Conservation (phyloP, 92 coral and sea anemone species). For the Porites lobata region DNA sequence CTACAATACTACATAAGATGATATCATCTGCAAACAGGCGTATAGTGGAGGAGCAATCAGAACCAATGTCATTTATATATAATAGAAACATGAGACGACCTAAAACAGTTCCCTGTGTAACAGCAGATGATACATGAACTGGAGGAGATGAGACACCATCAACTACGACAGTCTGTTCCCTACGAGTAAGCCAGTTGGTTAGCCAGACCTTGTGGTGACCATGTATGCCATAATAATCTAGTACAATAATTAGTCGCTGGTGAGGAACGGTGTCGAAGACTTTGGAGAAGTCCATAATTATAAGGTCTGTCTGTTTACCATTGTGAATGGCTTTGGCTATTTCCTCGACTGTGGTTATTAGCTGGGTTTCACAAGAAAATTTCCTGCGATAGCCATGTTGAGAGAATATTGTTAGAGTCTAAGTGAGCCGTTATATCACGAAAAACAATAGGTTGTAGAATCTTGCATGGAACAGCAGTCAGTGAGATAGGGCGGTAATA, state of each 20-base stretch:
- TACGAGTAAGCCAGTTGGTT: constrained; percentile 29
- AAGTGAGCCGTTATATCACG: not conserved
- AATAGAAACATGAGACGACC: constrained; percentile 9
- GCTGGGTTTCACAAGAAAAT: constrained; percentile 32
- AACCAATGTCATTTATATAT: constrained; percentile 11
- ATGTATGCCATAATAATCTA: constrained; percentile 21
- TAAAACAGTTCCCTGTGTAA: constrained; percentile 34
- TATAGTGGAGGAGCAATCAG: constrained; percentile 5
- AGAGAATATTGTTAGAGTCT: not conserved
- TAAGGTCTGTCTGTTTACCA: not conserved
- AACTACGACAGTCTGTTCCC: constrained; percentile 57
- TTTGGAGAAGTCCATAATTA: not conserved
- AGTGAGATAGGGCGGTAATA: constrained; percentile 24
- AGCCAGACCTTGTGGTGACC: constrained; percentile 28
- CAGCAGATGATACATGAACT: constrained; percentile 37
- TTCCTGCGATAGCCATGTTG: constrained; percentile 27
- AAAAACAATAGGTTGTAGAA: not conserved
- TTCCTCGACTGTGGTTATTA: constrained; percentile 21
- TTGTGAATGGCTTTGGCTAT: constrained; percentile 10
- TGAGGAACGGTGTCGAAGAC: constrained; percentile 40
- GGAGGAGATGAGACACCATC: constrained; percentile 46
- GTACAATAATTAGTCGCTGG: constrained; percentile 9
- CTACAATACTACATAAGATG: constrained; percentile 26
- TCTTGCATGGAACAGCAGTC: constrained; percentile 23
- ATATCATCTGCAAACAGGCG: constrained; percentile 35